Evolutionary conservation across 1,140 invertebrate species (phyloP).

Genomic region (Metopolophium dirhodum): DNA sequence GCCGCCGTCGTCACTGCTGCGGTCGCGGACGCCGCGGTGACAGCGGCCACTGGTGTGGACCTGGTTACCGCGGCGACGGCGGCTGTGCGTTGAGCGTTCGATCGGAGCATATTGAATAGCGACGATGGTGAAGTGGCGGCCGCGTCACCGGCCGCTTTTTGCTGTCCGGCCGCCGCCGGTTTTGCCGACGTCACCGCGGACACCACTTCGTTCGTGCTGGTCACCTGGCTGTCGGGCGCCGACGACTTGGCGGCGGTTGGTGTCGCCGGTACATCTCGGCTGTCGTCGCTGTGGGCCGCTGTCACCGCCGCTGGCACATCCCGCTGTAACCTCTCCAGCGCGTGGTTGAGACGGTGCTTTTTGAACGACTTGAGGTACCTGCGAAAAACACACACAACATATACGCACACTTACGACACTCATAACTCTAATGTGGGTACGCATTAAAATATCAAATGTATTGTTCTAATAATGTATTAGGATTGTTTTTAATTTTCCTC

Average conservation of each 20-base stretch:
- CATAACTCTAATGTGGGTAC: too few relatives aligned
- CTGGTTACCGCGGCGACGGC: constrained; percentile 60
- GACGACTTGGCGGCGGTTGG: constrained; percentile 58
- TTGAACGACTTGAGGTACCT: constrained; percentile 87
- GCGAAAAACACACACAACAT: neutral
- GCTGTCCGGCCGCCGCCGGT: constrained; percentile 43
- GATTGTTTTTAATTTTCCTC: too few relatives aligned
- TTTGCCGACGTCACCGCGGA: constrained; percentile 66
- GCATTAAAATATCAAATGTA: too few relatives aligned
- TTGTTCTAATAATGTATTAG: too few relatives aligned
- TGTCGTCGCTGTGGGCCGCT: constrained; percentile 19
- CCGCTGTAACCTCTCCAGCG: constrained; percentile 77
- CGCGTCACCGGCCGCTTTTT: constrained; percentile 61
- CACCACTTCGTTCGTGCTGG: constrained; percentile 74
- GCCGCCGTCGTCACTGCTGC: constrained; percentile 56
- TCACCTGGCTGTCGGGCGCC: constrained; percentile 70
- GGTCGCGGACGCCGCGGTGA: constrained; percentile 61
- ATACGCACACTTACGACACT: neutral
- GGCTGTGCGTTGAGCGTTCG: constrained; percentile 55
- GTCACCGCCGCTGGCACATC: constrained; percentile 27
- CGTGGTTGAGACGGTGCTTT: constrained; percentile 86
- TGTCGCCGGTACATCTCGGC: constrained; percentile 50
- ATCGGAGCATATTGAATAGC: constrained; percentile 56
- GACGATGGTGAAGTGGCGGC: constrained; percentile 61
- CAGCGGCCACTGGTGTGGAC: constrained; percentile 46